Evolutionary conservation across 1,140 invertebrate genomes (phyloP).

Genomic region (Caenorhabditis inopinata): DNA sequence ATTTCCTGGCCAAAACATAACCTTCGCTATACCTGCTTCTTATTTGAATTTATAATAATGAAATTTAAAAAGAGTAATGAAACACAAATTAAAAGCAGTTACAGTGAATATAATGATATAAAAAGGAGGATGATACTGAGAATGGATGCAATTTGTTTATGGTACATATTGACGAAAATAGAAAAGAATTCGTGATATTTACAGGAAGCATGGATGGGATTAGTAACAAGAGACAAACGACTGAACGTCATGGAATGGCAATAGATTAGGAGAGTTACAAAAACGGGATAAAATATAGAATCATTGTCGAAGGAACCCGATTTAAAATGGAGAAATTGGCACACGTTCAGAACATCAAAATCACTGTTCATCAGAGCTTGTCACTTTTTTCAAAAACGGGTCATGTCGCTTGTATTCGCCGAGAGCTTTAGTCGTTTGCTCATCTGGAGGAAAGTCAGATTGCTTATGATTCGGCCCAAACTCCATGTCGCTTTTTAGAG

Average conservation of each 20-base stretch:
- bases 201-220: slow-evolving; percentile 28
- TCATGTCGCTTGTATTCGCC: slow-evolving; percentile 27
- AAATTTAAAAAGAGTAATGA: too few relatives aligned
- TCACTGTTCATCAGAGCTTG: slow-evolving; percentile 12
- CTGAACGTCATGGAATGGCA: slow-evolving; percentile 8
- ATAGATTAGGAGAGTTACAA: neutral
- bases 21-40: too few relatives aligned
- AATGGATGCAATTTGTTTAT: neutral
- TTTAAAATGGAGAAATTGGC: neutral
- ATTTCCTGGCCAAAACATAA: too few relatives aligned
- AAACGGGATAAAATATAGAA: neutral
- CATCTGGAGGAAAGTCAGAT: slow-evolving; percentile 6
- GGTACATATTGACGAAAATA: slow-evolving; percentile 13
- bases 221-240: neutral
- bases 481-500: neutral
- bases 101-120: neutral
- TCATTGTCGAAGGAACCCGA: neutral
- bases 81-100: too few relatives aligned
- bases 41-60: neutral
- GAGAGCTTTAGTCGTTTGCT: slow-evolving; percentile 17
- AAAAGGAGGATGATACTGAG: neutral
- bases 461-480: slow-evolving; percentile 1
- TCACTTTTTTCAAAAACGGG: slow-evolving; percentile 16
- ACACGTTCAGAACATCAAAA: neutral
- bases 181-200: neutral